Evolutionary conservation across 1,140 invertebrate genomes (phyloP).

Genomic region (Drosophila malerkotliana): DNA sequence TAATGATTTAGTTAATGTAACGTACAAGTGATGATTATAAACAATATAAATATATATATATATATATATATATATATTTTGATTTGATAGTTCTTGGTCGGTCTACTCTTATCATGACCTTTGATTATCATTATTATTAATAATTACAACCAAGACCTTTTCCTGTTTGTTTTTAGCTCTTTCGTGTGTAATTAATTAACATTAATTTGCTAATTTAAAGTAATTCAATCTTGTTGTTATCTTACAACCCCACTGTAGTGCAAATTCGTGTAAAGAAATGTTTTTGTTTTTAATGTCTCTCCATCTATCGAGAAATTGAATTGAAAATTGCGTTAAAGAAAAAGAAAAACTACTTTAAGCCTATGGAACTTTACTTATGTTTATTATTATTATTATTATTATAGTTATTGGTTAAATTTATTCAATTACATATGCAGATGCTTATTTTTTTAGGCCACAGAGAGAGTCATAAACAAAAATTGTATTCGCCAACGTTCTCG

Average conservation of each 20-base stretch:
- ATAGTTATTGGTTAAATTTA: conserved; percentile 41
- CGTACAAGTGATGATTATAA: conserved; percentile 63
- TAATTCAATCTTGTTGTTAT: conserved; percentile 23
- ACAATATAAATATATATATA: background rate
- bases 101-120: conserved; percentile 29
- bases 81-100: background rate
- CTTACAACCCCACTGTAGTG: conserved; percentile 26
- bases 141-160: conserved; percentile 33
- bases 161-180: conserved; percentile 21
- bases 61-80: conserved; percentile 26
- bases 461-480: conserved; percentile 12
- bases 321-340: background rate
- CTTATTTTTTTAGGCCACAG: background rate
- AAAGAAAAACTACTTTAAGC: conserved; percentile 12
- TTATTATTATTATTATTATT: conserved; percentile 1
- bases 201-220: conserved; percentile 34
- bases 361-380: conserved; percentile 19
- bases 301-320: conserved; percentile 6
- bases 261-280: conserved; percentile 35
- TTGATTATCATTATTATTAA: conserved; percentile 38
- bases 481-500: conserved; percentile 40
- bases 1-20: conserved; percentile 49
- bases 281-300: conserved; percentile 14
- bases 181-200: conserved; percentile 36
- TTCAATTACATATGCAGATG: conserved; percentile 12